Evolutionary conservation across 2,113 vertebrate genomes (phyloP), one percentile per base, ranked within the genome.

Genomic region (Toxostoma redivivum): DNA sequence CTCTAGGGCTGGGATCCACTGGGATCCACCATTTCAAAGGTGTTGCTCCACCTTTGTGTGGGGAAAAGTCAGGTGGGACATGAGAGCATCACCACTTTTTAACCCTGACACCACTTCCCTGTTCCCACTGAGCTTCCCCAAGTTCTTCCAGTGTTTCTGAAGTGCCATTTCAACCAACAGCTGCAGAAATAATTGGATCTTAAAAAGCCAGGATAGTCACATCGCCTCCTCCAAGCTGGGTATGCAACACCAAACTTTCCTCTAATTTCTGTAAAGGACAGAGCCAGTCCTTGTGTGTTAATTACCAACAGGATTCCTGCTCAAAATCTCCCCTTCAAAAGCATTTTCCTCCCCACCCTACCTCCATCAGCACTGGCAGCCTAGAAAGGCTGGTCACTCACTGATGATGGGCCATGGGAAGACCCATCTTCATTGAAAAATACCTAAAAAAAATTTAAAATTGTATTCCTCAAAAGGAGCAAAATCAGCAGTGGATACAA

Each of bases 21-120:
- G 25, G 76, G 37, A 72, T 47, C 15, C 81, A 47, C 23, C 24
- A 5, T 71, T 67, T 6, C 56, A 11, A 20, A 78, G 54, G 16
- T 22, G 31, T 2, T 65, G 65, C 5, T 38, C 10, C 22, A 48
- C 24, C 28, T 48, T 1, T 44, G 12, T 6, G n/a, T 0, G 7
- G 9, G 57, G 37, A 10, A 21, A 27, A 12, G 27, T 2, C 51
- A 69, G 38, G 9, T 30, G 47, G 45, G 74, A 7, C 33, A 61
- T 18, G 0, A 5, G 31, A 13, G 11, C 37, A 35, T n/a, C 53
- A 3, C 8, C 3, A 5, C 27, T 30, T 58, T 35, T 58, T 5
- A 27, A 30, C 28, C 42, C 31, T 33, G 47, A 22, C 0, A 1
- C 10, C 64, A 35, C n/a, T 40, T 47, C 19, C 15, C 33, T 19